Evolutionary conservation across 2,888 invertebrate genomes (phyloP), one percentile per base, ranked within the genome.

Genomic region (Escarpia spicata): DNA sequence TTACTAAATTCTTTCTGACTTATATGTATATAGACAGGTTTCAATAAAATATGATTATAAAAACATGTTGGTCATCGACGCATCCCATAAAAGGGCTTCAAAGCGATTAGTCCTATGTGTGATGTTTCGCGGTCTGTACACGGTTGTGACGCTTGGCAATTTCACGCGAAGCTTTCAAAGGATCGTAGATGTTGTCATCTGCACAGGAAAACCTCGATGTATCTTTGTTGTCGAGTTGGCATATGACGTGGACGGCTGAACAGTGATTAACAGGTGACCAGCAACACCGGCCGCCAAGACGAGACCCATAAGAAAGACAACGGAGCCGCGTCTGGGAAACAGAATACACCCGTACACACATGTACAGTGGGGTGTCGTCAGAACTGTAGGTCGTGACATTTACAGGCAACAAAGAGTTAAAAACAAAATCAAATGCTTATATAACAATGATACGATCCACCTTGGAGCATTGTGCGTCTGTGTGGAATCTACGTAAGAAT

Each of bases 181-280:
- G 37, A 37, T 37, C 37, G 37, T 37, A 37, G 37, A 37, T 37
- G 37, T 37, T 37, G 1, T 37, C 75, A 26, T 75, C 19, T 0
- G 37, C 37, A 37, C 37, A 37, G 75, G 75, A 19, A 75, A 75
- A 75, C n/a, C 75, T n/a, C 26, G 26, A 75, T 26, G 75, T n/a
- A 75, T 75, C 75, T n/a, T 26, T n/a, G 75, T 75, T 75, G 75
- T 75, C 75, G 75, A 75, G 75, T 75, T 26, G 75, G 75, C n/a
- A n/a, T 75, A 75, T 6, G 75, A 75, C 75, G 75, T 75, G 75
- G 75, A 75, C 75, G 75, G 26, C n/a, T 15, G 75, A 75, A 75
- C 75, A 75, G 75, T 26, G 19, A 75, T 26, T 26, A 75, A 3
- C 75, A 75, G n/a, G 75, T 75, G 19, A 26, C 75, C 75, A 75